These are phyloP conservation scores for Hyperoodon ampullatus DNA, from an alignment of 2,113 vertebrate genomes.

Conservation along the genomic window DNA sequence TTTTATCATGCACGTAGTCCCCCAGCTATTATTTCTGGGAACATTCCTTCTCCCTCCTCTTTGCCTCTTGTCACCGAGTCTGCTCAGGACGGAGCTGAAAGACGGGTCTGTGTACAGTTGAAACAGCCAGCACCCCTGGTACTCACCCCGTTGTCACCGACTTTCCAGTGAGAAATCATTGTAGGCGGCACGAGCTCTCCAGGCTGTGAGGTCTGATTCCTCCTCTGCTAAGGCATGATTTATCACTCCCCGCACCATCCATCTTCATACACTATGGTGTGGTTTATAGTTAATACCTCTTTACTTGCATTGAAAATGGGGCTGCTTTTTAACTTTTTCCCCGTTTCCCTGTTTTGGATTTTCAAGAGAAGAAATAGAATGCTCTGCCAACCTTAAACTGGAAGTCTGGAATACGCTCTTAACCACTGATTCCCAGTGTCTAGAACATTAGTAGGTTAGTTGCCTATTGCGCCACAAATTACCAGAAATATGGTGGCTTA, in stretches of 20 bases:
- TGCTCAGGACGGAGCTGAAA: background rate
- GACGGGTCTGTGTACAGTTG: too few species aligned
- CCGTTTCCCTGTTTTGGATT: background rate
- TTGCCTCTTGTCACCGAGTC: background rate
- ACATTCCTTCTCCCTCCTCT: background rate
- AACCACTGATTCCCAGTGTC: background rate
- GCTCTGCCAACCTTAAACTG: background rate
- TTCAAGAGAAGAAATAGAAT: background rate
- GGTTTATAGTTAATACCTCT: background rate
- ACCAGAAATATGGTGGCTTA: background rate
- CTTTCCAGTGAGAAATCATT: background rate
- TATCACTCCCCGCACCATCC: background rate
- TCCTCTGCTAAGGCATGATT: background rate
- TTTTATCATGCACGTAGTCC: background rate
- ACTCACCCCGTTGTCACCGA: rapidly evolving
- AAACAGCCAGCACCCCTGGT: background rate
- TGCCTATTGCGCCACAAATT: background rate
- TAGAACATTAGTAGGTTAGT: background rate
- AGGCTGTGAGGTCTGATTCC: background rate
- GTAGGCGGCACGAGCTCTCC: background rate
- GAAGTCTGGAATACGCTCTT: background rate
- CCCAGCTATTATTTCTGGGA: background rate
- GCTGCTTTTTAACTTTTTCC: background rate
- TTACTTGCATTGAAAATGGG: background rate
- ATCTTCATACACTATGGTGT: rapidly evolving